A percentile compares a stretch with the other conserved stretches of the same genome.
Evolutionary conservation across 2,888 invertebrate genomes (phyloP).

Genomic region (Dilophus febrilis): DNA sequence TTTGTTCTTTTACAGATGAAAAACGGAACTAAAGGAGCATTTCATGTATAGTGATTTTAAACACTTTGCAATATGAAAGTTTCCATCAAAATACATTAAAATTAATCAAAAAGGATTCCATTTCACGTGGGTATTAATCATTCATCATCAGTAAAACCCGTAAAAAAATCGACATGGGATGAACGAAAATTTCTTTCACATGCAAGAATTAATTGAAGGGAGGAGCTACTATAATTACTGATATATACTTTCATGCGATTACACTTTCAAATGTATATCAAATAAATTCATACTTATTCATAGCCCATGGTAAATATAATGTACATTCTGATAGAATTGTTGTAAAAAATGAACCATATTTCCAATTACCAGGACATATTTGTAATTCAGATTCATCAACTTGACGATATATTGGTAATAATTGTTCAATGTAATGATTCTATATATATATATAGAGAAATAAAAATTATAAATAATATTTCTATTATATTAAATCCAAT

Average conservation of each 20-base stretch:
- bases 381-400: slow-evolving; percentile 56
- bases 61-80: too few species aligned
- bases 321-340: slow-evolving; percentile 61
- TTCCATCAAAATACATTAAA: too few species aligned
- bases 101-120: too few species aligned
- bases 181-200: too few species aligned
- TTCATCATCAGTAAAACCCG: too few species aligned
- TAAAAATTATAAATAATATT: neutral
- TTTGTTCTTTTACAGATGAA: too few species aligned
- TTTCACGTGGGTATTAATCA: too few species aligned
- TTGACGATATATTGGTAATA: slow-evolving; percentile 57
- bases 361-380: slow-evolving; percentile 56
- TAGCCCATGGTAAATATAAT: slow-evolving; percentile 63
- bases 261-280: neutral
- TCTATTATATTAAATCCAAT: neutral
- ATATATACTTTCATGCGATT: neutral
- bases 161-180: too few species aligned
- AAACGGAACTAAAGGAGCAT: too few species aligned
- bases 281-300: slow-evolving; percentile 35
- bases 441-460: slow-evolving; percentile 18
- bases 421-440: slow-evolving; percentile 60
- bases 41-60: too few species aligned
- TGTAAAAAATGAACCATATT: slow-evolving; percentile 66
- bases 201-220: too few species aligned
- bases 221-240: too few species aligned